A percentile compares a stretch with the other conserved stretches of the same genome.
These are phyloP conservation scores for Mayetiola destructor DNA, from an alignment of 2,888 invertebrate species.

Conservation along the genomic window DNA sequence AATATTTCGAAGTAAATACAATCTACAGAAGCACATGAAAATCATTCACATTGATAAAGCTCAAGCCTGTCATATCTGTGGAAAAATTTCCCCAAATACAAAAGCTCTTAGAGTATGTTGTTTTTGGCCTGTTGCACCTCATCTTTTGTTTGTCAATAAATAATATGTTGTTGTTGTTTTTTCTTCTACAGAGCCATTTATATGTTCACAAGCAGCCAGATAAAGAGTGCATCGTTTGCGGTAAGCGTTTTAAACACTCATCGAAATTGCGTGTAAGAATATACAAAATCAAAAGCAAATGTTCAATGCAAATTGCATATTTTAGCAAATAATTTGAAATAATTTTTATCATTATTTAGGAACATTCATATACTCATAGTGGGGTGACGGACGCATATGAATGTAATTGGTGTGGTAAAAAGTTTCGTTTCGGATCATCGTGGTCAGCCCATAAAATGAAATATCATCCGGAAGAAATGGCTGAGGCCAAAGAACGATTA, in stretches of 20 bases:
- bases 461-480: background rate
- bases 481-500: background rate
- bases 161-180: no score
- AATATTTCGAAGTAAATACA: background rate
- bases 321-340: no score
- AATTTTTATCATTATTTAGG: background rate
- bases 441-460: background rate
- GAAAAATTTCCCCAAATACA: background rate
- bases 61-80: background rate
- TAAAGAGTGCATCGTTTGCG: no score
- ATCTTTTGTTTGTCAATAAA: no score
- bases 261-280: no score
- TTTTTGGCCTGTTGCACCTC: no score
- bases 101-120: background rate
- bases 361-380: constrained; percentile 1
- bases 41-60: background rate
- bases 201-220: no score
- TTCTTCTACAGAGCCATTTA: no score
- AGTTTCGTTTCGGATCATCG: background rate
- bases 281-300: no score
- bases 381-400: background rate
- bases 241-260: no score
- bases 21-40: background rate
- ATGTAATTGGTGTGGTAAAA: background rate
- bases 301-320: no score